These are phyloP conservation scores for Mesorhabditis spiculigera DNA, from an alignment of 2,888 invertebrate genomes.

Conservation along the genomic window DNA sequence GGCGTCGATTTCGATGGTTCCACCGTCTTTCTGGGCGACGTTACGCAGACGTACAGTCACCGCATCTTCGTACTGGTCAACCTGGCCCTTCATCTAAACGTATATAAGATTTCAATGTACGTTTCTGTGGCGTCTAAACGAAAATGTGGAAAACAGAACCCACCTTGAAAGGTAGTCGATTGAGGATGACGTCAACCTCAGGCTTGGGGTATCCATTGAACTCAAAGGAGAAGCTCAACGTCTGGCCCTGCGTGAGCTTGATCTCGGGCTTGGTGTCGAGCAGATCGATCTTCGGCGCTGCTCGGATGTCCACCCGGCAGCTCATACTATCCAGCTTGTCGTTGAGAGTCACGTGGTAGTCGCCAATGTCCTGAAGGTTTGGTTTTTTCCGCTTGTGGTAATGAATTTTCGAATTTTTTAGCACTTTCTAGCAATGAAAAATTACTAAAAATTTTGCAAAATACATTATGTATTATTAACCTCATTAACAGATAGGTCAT, in stretches of 20 bases:
- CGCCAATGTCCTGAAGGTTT: not conserved
- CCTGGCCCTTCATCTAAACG: constrained; percentile 7
- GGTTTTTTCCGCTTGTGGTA: no score
- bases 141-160: not conserved
- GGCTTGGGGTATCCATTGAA: constrained; percentile 10
- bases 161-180: constrained; percentile 8
- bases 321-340: not conserved
- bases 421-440: no score
- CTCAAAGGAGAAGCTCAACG: constrained; percentile 9
- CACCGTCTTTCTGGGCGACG: constrained; percentile 1
- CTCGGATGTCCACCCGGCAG: not conserved
- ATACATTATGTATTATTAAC: no score
- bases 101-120: not conserved
- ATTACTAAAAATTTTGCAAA: no score
- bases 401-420: no score
- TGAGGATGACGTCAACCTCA: constrained; percentile 9
- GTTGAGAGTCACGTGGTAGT: not conserved
- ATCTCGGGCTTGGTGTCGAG: constrained; percentile 5
- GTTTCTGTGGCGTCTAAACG: no score
- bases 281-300: constrained; percentile 1
- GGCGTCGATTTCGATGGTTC: constrained; percentile 9
- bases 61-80: constrained; percentile 12
- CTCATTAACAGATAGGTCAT: no score
- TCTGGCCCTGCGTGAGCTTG: constrained; percentile 8
- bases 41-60: constrained; percentile 12